phyloP scores from a whole-genome alignment of 2,113 vertebrate genomes.

The Rhegmatorhina hoffmannsi region DNA sequence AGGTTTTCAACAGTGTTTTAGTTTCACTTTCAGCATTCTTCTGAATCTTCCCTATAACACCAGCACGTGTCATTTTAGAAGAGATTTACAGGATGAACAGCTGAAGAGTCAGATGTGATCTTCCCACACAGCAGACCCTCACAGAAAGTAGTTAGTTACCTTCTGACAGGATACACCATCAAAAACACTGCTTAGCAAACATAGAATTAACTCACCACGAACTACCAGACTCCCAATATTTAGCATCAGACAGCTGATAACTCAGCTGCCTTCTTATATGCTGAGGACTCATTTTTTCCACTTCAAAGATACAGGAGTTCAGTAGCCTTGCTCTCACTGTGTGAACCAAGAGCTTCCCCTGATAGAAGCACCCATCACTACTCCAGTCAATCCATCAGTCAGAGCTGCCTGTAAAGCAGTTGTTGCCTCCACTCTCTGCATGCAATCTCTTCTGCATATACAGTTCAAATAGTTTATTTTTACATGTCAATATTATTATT shows the following conservation, averaged over 20 bases:
- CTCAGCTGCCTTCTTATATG: neutral
- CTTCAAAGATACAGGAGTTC: neutral
- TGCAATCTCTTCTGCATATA: neutral
- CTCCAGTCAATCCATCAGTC: neutral
- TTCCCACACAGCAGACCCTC: neutral
- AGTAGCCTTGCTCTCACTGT: neutral
- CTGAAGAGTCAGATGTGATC: neutral
- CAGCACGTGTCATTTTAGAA: neutral
- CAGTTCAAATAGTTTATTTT: neutral
- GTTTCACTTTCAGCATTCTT: too few species aligned
- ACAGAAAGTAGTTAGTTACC: neutral
- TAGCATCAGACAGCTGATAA: neutral
- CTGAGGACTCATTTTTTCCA: neutral
- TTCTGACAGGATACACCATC: neutral
- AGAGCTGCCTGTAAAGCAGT: neutral
- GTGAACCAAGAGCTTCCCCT: neutral
- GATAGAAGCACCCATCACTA: neutral
- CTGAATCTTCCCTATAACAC: too few species aligned
- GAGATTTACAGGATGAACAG: neutral
- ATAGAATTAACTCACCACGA: neutral
- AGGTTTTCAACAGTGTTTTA: too few species aligned
- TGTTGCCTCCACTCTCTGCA: neutral
- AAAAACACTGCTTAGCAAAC: neutral
- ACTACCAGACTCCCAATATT: neutral
- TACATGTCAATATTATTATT: constrained; percentile 41